Conservation (phyloP, 2,797 vertebrate genomes). For the Caiman crocodilus region DNA sequence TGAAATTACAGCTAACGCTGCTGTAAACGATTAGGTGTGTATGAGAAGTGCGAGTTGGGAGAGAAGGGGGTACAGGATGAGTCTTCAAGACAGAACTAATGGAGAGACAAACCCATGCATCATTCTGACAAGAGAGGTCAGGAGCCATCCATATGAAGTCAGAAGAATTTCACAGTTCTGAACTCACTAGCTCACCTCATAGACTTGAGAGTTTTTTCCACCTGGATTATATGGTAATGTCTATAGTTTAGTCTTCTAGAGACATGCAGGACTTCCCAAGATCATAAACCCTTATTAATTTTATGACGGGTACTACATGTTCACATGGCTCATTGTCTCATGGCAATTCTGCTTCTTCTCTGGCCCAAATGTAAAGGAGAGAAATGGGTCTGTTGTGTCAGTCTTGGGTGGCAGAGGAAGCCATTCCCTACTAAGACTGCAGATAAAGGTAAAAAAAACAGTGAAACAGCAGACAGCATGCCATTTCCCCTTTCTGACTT, state of each 20-base stretch:
- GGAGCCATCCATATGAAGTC: background rate
- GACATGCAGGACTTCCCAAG: background rate
- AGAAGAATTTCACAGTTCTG: background rate
- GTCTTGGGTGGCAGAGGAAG: background rate
- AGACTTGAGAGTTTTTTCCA: background rate
- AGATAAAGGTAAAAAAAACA: background rate
- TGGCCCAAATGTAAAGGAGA: background rate
- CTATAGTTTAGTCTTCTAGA: background rate
- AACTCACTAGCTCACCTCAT: background rate
- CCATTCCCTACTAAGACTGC: background rate
- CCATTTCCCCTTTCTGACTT: background rate
- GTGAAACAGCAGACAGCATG: background rate
- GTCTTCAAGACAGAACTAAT: background rate
- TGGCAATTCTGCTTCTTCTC: background rate
- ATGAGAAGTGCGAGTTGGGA: background rate
- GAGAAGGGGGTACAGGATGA: background rate
- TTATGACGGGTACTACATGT: background rate
- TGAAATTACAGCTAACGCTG: background rate
- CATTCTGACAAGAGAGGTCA: no score
- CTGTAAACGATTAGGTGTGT: background rate
- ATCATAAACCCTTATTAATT: background rate
- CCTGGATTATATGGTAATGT: background rate
- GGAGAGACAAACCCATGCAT: no score
- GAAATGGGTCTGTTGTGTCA: background rate
- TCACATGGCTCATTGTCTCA: background rate